Evolutionary conservation across 2,888 invertebrate genomes (phyloP), one percentile per base, ranked within the genome.

Genomic region (Melanostoma scalare): DNA sequence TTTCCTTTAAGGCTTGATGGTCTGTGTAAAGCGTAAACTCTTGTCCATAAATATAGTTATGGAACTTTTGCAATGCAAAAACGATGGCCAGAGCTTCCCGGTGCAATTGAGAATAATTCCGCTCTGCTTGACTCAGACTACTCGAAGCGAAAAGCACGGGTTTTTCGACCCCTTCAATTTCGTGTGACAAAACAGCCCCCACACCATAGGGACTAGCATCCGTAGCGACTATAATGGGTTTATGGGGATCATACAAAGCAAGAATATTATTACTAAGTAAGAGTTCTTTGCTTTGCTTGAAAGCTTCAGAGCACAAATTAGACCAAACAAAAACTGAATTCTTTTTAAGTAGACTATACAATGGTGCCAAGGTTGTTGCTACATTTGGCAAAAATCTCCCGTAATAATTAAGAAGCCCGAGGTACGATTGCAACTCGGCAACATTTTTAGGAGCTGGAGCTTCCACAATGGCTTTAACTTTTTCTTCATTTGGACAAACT

Each of bases 41-140:
- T 88, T 20, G 20, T 20, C 20, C 20, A 20, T 20, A 20, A 20
- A 20, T 20, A 20, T 20, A 20, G 20, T 20, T 86, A 65, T 89
- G 88, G 79, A 91, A 91, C 81, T 88, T 88, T 60, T 73, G 3
- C 6, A 63, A 4, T 2, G 63, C 55, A 55, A 63, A 55, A 0
- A 73, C 46, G 0, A 53, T 55, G 9, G 73, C 63, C 10, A 63
- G 48, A 10, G 63, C 72, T 10, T 73, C 71, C 8, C 72, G 4
- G n/a, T 68, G 61, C 20, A 48, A 20, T 50, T 69, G 48, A 35
- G 44, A 61, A 35, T 61, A 61, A 36, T 35, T 61, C 3, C 38
- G 48, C n/a, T 63, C 38, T 20, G 48, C 63, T 4, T 5, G 20
- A 3, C 48, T 40, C 9, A 61, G 44, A 9, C 9, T 61, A 63